phyloP scores from a whole-genome alignment of 2,888 invertebrate species.

The Gonocerus acuteangulatus region DNA sequence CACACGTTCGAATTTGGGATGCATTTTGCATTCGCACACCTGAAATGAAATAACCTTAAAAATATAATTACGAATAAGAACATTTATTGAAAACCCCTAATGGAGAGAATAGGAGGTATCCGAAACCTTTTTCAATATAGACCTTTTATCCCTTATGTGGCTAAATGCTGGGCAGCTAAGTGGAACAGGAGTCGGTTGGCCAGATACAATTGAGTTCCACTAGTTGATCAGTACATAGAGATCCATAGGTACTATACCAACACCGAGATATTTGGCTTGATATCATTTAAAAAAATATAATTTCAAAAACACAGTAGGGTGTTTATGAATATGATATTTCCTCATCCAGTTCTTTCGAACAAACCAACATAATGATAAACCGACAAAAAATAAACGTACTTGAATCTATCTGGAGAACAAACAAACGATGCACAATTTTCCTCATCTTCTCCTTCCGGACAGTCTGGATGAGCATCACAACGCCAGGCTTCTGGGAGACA shows the following conservation, averaged over 20 bases:
- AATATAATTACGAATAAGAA: not conserved
- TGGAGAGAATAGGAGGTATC: no score
- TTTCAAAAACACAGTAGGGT: no score
- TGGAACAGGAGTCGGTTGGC: no score
- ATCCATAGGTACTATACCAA: no score
- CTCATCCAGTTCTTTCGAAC: not conserved
- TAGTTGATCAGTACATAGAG: no score
- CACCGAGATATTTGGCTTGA: no score
- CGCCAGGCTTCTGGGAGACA: constrained; percentile 48
- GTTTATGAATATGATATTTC: no score
- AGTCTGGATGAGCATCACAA: constrained; percentile 67
- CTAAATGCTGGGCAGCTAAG: no score
- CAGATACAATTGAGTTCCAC: no score
- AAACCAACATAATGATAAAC: not conserved
- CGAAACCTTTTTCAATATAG: no score
- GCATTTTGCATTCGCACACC: constrained; percentile 64
- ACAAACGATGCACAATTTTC: not conserved
- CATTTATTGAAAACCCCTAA: not conserved
- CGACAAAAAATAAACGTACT: not conserved
- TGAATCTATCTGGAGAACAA: constrained; percentile 5
- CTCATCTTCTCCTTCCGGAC: constrained; percentile 76
- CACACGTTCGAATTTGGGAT: constrained; percentile 67
- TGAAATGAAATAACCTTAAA: constrained; percentile 22
- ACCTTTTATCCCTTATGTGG: no score
- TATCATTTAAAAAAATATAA: no score